These are phyloP conservation scores for Vanessa cardui DNA, from an alignment of 2,888 invertebrate genomes.

Conservation along the genomic window DNA sequence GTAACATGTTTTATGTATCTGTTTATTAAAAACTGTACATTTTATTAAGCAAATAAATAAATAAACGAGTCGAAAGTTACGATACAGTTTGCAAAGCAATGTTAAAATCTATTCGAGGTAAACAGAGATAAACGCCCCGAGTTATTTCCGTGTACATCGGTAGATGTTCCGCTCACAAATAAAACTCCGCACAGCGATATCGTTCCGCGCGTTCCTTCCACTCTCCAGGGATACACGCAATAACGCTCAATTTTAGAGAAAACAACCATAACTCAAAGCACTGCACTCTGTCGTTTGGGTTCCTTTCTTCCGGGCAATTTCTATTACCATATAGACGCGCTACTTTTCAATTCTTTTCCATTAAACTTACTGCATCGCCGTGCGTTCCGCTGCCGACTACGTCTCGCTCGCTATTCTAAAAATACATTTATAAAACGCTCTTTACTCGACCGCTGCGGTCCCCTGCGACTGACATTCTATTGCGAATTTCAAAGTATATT, in stretches of 20 bases:
- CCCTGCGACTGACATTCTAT: conserved; percentile 77
- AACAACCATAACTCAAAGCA: conserved; percentile 80
- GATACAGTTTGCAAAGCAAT: conserved; percentile 26
- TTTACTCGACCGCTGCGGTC: conserved; percentile 73
- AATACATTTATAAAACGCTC: conserved; percentile 82
- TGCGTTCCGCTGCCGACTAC: conserved; percentile 70
- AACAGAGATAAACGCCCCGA: conserved; percentile 51
- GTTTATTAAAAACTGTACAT: conserved; percentile 1
- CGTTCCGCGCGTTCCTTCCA: conserved; percentile 26
- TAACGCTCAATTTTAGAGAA: conserved; percentile 79
- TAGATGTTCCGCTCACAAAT: conserved; percentile 65
- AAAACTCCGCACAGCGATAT: conserved; percentile 57
- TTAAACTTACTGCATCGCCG: conserved; percentile 80
- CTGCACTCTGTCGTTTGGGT: conserved; percentile 77
- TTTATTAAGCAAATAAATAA: conserved; percentile 16
- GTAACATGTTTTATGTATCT: background rate
- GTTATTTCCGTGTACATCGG: conserved; percentile 64
- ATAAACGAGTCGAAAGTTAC: conserved; percentile 8
- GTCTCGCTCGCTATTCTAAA: conserved; percentile 70
- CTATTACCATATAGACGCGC: conserved; percentile 83
- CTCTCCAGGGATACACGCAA: conserved; percentile 65
- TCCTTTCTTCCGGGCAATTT: conserved; percentile 82
- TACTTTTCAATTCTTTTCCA: conserved; percentile 83
- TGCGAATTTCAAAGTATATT: conserved; percentile 75
- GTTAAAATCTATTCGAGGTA: conserved; percentile 26